Evolutionary conservation across 1,140 invertebrate species (phyloP).

Genomic region (Probaryconus sp.): DNA sequence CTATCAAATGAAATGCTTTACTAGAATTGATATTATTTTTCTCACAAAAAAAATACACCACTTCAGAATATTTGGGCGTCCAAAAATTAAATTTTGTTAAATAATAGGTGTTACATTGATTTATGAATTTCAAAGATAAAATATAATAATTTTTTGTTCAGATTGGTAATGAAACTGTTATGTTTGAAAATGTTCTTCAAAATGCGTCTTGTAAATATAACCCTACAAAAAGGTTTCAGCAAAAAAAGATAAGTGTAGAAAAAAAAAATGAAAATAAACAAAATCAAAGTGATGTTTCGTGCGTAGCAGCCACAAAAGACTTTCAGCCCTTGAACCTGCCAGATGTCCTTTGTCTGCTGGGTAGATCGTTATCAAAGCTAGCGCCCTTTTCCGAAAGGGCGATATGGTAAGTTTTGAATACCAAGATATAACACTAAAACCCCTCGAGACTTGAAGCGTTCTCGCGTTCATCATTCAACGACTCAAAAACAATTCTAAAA

Average conservation of each 20-base stretch:
- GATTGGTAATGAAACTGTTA: too few species aligned
- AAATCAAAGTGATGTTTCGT: constrained; percentile 48
- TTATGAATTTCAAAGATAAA: too few species aligned
- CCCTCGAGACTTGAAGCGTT: constrained; percentile 11
- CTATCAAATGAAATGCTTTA: constrained; percentile 3
- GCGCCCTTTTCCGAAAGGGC: constrained; percentile 56
- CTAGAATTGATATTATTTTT: background rate
- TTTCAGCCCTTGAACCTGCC: constrained; percentile 56
- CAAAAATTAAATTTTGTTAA: background rate
- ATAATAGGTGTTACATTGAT: too few species aligned
- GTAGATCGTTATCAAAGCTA: constrained; percentile 65
- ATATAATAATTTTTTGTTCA: too few species aligned
- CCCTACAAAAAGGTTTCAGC: background rate
- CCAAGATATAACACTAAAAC: constrained; percentile 35
- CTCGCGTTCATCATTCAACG: constrained; percentile 26
- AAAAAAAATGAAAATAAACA: constrained; percentile 25
- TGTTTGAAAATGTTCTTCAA: too few species aligned
- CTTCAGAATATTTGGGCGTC: background rate
- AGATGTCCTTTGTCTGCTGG: constrained; percentile 55
- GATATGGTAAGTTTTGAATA: constrained; percentile 55
- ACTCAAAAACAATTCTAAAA: constrained; percentile 23
- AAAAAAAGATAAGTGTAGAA: constrained; percentile 11
- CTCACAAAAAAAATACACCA: background rate
- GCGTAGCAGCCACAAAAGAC: constrained; percentile 29
- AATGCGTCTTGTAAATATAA: constrained; percentile 1